These are phyloP conservation scores for Helicoverpa armigera DNA, from an alignment of 1,140 invertebrate species.

Conservation along the genomic window DNA sequence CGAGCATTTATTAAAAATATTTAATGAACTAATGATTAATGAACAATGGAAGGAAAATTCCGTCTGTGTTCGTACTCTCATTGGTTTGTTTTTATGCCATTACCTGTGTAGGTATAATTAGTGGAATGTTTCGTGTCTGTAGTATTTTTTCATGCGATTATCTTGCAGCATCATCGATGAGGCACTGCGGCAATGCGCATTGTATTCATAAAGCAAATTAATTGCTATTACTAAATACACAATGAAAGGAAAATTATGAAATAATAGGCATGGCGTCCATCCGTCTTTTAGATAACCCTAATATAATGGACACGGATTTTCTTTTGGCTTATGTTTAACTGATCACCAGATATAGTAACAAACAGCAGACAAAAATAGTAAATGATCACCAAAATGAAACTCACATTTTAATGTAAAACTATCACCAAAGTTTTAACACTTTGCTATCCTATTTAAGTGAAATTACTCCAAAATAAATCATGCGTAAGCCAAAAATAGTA, in stretches of 20 bases:
- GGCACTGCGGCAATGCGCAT: slow-evolving; percentile 27
- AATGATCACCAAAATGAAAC: too few relatives aligned
- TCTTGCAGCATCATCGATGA: slow-evolving; percentile 18
- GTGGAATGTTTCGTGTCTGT: slow-evolving; percentile 62
- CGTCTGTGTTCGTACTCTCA: slow-evolving; percentile 45
- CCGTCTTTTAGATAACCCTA: too few relatives aligned
- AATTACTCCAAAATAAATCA: too few relatives aligned
- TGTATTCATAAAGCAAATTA: slow-evolving; percentile 8
- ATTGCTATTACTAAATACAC: slow-evolving; percentile 32
- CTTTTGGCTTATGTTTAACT: too few relatives aligned
- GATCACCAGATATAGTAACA: too few relatives aligned
- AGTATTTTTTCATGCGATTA: slow-evolving; percentile 50
- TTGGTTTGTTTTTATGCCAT: slow-evolving; percentile 42
- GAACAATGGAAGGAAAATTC: slow-evolving; percentile 61
- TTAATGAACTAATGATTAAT: neutral
- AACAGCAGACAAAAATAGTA: too few relatives aligned
- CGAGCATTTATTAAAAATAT: slow-evolving; percentile 5
- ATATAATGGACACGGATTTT: too few relatives aligned
- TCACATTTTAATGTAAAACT: too few relatives aligned
- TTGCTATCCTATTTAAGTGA: too few relatives aligned
- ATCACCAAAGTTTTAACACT: too few relatives aligned
- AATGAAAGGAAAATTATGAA: slow-evolving; percentile 25
- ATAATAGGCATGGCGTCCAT: neutral
- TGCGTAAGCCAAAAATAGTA: too few relatives aligned
- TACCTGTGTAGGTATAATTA: slow-evolving; percentile 63